These are phyloP conservation scores for Tursiops truncatus DNA, from an alignment of 2,113 vertebrate genomes.

Conservation along the genomic window DNA sequence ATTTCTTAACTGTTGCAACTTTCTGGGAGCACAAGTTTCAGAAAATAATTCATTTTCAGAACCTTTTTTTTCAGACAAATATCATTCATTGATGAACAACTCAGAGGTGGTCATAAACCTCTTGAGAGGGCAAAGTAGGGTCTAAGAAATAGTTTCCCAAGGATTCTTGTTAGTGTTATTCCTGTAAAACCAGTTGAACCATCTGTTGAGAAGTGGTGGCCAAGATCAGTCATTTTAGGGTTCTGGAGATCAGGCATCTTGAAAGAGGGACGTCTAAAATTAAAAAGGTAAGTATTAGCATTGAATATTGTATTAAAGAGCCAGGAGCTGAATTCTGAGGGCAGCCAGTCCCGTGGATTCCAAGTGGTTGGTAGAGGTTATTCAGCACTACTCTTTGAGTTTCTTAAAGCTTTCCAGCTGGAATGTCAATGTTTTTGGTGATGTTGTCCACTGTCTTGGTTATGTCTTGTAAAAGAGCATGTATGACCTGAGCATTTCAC, in stretches of 20 bases:
- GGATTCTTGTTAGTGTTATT: neutral
- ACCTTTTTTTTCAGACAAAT: neutral
- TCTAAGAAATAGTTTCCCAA: neutral
- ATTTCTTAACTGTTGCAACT: neutral
- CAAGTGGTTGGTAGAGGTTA: neutral
- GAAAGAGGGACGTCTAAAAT: neutral
- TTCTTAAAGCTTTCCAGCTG: neutral
- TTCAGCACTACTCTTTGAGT: neutral
- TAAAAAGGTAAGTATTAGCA: neutral
- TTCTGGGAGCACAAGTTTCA: neutral
- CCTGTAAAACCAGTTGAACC: neutral
- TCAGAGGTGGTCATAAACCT: neutral
- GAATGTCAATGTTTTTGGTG: neutral
- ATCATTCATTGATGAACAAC: neutral
- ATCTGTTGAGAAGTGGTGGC: neutral
- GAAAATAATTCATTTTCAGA: neutral
- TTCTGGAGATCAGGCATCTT: neutral
- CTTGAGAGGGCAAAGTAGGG: too few species aligned
- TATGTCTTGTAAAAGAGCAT: neutral
- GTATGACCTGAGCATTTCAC: neutral
- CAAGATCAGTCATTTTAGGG: neutral
- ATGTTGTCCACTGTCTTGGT: neutral
- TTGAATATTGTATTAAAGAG: neutral
- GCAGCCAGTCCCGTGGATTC: neutral
- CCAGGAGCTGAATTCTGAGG: neutral